A percentile compares a stretch with the other conserved stretches of the same genome.
phyloP scores from a whole-genome alignment of 2,888 invertebrate genomes.

The Vanessa cardui region DNA sequence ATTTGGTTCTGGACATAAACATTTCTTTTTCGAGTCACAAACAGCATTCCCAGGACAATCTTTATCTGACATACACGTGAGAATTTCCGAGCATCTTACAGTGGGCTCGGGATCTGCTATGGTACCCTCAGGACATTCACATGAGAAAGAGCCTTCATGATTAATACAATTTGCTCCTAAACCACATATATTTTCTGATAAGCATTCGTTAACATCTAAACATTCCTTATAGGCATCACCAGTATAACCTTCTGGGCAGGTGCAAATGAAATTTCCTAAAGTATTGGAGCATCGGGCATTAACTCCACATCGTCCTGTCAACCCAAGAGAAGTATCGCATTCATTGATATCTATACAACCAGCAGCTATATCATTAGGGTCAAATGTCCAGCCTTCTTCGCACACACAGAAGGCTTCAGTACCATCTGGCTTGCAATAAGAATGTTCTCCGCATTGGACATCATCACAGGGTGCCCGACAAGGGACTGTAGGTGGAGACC shows the following conservation, averaged over 20 bases:
- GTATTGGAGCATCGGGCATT: slow-evolving; percentile 92
- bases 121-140: slow-evolving; percentile 91
- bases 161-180: slow-evolving; percentile 91
- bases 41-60: slow-evolving; percentile 96
- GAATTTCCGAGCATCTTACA: slow-evolving; percentile 91
- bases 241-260: slow-evolving; percentile 92
- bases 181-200: slow-evolving; percentile 88
- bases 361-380: slow-evolving; percentile 93
- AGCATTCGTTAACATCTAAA: slow-evolving; percentile 92
- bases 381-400: slow-evolving; percentile 96
- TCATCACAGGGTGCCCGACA: slow-evolving; percentile 97
- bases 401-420: slow-evolving; percentile 95
- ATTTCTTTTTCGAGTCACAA: slow-evolving; percentile 89
- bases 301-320: slow-evolving; percentile 91
- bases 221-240: slow-evolving; percentile 93
- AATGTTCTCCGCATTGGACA: slow-evolving; percentile 93
- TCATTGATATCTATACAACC: slow-evolving; percentile 97
- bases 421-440: slow-evolving; percentile 94
- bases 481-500: slow-evolving; percentile 89
- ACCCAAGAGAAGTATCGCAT: slow-evolving; percentile 90
- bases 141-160: slow-evolving; percentile 88
- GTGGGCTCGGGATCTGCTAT: slow-evolving; percentile 93
- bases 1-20: slow-evolving; percentile 95
- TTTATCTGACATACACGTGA: slow-evolving; percentile 87
- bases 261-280: slow-evolving; percentile 90